Evolutionary conservation across 2,888 invertebrate species (phyloP).

Genomic region (Tuta absoluta): DNA sequence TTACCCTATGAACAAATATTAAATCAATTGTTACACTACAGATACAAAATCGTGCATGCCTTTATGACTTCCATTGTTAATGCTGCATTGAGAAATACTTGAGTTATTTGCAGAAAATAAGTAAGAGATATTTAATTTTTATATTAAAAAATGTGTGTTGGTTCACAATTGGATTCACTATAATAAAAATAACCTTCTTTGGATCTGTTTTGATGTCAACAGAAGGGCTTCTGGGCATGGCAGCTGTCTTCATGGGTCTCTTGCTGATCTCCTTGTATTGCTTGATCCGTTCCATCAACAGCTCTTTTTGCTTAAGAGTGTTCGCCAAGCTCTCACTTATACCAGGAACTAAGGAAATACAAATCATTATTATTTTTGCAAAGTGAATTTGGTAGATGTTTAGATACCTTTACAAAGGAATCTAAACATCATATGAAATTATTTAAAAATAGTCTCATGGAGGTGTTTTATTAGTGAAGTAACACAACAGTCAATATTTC

Average conservation of each 20-base stretch:
- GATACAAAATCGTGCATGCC: neutral
- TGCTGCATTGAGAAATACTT: no score
- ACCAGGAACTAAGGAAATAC: constrained; percentile 62
- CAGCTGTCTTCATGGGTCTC: constrained; percentile 61
- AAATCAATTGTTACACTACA: neutral
- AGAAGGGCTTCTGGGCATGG: constrained; percentile 38
- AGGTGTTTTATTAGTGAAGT: no score
- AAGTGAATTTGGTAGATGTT: no score
- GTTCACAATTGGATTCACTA: neutral
- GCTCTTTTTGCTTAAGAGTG: constrained; percentile 73
- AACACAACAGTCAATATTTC: no score
- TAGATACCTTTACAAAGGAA: no score
- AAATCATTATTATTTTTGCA: neutral
- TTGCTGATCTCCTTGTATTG: constrained; percentile 77
- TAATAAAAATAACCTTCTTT: constrained; percentile 43
- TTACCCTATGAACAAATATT: constrained; percentile 13
- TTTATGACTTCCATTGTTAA: neutral
- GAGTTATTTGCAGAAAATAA: no score
- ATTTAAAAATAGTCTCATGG: no score
- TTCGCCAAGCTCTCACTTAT: constrained; percentile 77
- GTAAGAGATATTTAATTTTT: no score
- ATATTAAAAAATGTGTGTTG: no score
- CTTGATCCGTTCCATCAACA: constrained; percentile 75
- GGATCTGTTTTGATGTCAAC: constrained; percentile 47
- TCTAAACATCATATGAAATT: no score